A percentile compares a stretch with the other conserved stretches of the same genome.
phyloP scores from a whole-genome alignment of 2,888 invertebrate genomes.

The Xanthorhoe spadicearia region DNA sequence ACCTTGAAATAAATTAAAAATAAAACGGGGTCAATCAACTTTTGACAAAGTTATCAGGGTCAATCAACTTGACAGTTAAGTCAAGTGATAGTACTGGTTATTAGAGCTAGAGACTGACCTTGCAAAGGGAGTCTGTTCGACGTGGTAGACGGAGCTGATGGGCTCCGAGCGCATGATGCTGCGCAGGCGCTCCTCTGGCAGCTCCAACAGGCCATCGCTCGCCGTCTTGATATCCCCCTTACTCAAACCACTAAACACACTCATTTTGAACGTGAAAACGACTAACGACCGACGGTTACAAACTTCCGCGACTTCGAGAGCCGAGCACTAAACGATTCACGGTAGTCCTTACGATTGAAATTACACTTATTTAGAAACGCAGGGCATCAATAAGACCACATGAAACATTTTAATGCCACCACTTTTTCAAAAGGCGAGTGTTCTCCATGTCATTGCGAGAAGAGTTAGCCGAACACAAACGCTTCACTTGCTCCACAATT shows the following conservation, averaged over 20 bases:
- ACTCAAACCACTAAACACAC: constrained; percentile 82
- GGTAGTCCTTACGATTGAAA: constrained; percentile 79
- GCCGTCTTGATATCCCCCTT: constrained; percentile 84
- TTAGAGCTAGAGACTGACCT: constrained; percentile 83
- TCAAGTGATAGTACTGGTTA: constrained; percentile 7
- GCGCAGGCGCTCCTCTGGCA: constrained; percentile 88
- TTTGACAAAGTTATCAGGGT: constrained; percentile 43
- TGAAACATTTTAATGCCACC: constrained; percentile 83
- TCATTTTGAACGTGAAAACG: constrained; percentile 82
- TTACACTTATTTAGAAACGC: constrained; percentile 78
- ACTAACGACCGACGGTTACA: constrained; percentile 72
- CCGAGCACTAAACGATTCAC: constrained; percentile 79
- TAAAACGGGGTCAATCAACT: constrained; percentile 41
- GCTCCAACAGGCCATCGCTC: constrained; percentile 89
- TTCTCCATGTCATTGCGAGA: constrained; percentile 85
- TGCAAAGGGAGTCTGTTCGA: constrained; percentile 93
- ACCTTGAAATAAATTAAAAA: constrained; percentile 32
- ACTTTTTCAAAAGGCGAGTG: constrained; percentile 82
- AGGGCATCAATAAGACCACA: constrained; percentile 79
- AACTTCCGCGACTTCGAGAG: constrained; percentile 58
- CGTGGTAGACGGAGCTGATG: constrained; percentile 91
- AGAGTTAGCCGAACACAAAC: constrained; percentile 79
- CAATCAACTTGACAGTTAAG: constrained; percentile 43
- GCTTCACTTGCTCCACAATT: constrained; percentile 78
- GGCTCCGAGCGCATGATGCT: constrained; percentile 89